A percentile compares a stretch with the other conserved stretches of the same genome.
These are phyloP conservation scores for Aphodius granarius DNA, from an alignment of 2,888 invertebrate genomes.

Conservation along the genomic window DNA sequence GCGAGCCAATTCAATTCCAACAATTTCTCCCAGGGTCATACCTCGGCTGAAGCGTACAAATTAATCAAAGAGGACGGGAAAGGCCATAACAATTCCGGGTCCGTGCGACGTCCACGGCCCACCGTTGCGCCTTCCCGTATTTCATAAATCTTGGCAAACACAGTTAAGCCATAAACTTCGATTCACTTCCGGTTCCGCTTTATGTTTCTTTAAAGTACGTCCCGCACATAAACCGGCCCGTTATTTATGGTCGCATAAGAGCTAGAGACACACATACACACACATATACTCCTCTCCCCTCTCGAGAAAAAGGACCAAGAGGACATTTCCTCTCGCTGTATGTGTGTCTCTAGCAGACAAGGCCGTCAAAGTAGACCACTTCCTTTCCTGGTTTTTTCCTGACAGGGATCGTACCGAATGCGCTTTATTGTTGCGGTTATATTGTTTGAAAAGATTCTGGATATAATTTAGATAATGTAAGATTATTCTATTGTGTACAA, in stretches of 20 bases:
- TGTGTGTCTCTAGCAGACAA: neutral
- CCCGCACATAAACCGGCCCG: conserved; percentile 2
- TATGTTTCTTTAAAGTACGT: conserved; percentile 7
- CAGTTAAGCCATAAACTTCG: conserved; percentile 19
- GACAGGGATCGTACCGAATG: neutral
- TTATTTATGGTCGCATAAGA: conserved; percentile 6
- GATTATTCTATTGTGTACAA: no score
- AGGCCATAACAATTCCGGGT: neutral
- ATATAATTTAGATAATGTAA: neutral
- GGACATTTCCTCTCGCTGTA: neutral
- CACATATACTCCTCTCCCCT: neutral
- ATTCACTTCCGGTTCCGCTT: conserved; percentile 16
- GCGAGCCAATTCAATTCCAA: neutral
- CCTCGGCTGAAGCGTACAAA: neutral
- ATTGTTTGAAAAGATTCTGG: neutral
- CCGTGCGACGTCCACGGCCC: neutral
- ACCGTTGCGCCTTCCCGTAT: no score
- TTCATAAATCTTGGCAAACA: conserved; percentile 18
- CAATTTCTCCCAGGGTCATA: neutral
- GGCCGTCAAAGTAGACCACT: neutral
- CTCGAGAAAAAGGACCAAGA: neutral
- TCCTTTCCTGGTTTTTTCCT: neutral
- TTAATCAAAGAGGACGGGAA: neutral
- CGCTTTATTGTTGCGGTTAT: neutral
- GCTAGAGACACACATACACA: conserved; percentile 1